Percentiles rank a stretch among this genome's conserved stretches.
phyloP scores from a whole-genome alignment of 1,140 invertebrate genomes.

The Saccostrea cuccullata region DNA sequence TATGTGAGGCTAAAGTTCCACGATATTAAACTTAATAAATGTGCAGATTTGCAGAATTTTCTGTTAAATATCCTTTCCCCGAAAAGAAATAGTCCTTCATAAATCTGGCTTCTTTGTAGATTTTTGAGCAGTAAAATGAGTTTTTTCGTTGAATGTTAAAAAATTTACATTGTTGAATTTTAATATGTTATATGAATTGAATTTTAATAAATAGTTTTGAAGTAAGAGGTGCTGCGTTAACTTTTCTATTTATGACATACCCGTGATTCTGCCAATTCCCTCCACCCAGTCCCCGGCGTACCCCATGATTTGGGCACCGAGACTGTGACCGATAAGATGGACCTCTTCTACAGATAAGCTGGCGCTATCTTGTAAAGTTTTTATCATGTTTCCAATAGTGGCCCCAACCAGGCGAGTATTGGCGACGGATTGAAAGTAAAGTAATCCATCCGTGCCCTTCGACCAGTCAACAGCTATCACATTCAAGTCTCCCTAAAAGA shows the following conservation, averaged over 20 bases:
- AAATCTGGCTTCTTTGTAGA: no score
- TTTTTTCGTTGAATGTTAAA: no score
- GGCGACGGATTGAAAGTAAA: constrained; percentile 93
- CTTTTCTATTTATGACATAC: constrained; percentile 52
- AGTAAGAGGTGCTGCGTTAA: no score
- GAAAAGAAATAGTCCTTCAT: no score
- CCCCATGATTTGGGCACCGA: constrained; percentile 92
- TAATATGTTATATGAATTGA: no score
- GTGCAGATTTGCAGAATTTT: no score
- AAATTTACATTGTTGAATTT: no score
- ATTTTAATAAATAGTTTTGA: no score
- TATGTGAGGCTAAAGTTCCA: no score
- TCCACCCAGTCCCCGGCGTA: constrained; percentile 92
- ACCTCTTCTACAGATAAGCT: constrained; percentile 53
- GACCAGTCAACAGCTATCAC: constrained; percentile 59
- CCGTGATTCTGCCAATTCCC: constrained; percentile 85
- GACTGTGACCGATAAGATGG: constrained; percentile 93
- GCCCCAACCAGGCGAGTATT: constrained; percentile 95
- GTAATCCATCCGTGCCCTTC: constrained; percentile 80
- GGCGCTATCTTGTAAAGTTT: constrained; percentile 53
- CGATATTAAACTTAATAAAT: no score
- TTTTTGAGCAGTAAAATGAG: no score
- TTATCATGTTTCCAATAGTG: constrained; percentile 89
- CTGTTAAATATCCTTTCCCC: no score
- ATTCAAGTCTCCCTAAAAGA: constrained; percentile 53